These are phyloP conservation scores for Gobio occitaniae DNA, from an alignment of 2,797 vertebrate species.

Conservation along the genomic window DNA sequence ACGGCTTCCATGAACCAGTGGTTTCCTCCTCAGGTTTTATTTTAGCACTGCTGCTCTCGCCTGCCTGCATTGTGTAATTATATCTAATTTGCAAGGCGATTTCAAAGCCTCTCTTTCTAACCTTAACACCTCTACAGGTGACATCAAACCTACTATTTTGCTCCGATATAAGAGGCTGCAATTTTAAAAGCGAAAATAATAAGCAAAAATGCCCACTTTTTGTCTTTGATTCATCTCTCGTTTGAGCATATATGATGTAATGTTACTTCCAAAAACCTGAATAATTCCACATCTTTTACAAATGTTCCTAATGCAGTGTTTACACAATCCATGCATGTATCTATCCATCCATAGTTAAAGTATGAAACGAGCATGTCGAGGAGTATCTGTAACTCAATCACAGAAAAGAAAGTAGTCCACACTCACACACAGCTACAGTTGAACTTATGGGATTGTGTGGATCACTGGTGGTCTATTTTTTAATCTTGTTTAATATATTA, in stretches of 20 bases:
- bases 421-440: neutral
- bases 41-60: constrained; percentile 72
- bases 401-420: neutral
- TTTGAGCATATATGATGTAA: neutral
- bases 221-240: neutral
- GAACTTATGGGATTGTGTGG: neutral
- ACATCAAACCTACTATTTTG: constrained; percentile 75
- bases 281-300: neutral
- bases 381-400: neutral
- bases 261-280: neutral
- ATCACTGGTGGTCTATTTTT: neutral
- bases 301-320: neutral
- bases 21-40: constrained; percentile 56
- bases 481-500: constrained; percentile 8
- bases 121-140: constrained; percentile 78
- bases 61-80: constrained; percentile 78
- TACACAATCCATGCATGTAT: neutral
- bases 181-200: constrained; percentile 12
- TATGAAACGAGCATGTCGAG: neutral
- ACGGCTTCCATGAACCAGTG: neutral
- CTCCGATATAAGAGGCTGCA: constrained; percentile 31
- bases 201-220: neutral
- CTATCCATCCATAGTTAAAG: neutral
- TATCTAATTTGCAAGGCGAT: constrained; percentile 81
- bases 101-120: constrained; percentile 69